Evolutionary conservation across 1,140 invertebrate genomes (phyloP).

Genomic region (Drosophila leontia): DNA sequence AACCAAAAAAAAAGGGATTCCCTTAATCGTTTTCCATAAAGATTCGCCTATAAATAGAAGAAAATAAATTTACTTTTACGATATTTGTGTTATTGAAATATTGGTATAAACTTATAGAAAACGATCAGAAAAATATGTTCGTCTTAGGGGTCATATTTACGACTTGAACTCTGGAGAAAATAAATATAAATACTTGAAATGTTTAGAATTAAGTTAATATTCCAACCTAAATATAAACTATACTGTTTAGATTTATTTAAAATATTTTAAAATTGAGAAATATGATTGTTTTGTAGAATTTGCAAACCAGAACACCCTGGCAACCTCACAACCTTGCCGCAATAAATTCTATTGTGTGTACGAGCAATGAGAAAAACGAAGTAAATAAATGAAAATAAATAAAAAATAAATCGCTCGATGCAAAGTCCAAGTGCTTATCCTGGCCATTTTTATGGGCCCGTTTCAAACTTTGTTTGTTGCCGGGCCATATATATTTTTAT

Average conservation of each 20-base stretch:
- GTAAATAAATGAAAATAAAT: slow-evolving; percentile 48
- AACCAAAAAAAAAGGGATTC: slow-evolving; percentile 36
- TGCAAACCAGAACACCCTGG: not conserved
- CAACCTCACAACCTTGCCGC: slow-evolving; percentile 7
- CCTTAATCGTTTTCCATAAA: slow-evolving; percentile 28
- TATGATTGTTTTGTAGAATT: no score
- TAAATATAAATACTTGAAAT: not conserved
- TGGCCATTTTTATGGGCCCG: slow-evolving; percentile 69
- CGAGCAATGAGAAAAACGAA: slow-evolving; percentile 21
- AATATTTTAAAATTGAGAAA: no score
- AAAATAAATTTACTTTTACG: slow-evolving; percentile 41
- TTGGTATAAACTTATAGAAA: slow-evolving; percentile 27
- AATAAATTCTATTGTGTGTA: slow-evolving; percentile 54
- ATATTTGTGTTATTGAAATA: slow-evolving; percentile 28
- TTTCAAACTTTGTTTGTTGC: slow-evolving; percentile 47
- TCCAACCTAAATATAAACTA: no score
- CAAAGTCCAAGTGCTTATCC: slow-evolving; percentile 81
- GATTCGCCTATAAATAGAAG: slow-evolving; percentile 12
- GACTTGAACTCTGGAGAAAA: not conserved
- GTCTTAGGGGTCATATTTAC: not conserved
- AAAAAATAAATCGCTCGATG: slow-evolving; percentile 76
- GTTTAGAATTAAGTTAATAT: not conserved
- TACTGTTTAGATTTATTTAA: not conserved
- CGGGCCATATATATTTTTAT: slow-evolving; percentile 49
- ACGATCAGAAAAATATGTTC: slow-evolving; percentile 27